Conservation (phyloP, 2,888 invertebrate species). For the Steinernema carpocapsae region DNA sequence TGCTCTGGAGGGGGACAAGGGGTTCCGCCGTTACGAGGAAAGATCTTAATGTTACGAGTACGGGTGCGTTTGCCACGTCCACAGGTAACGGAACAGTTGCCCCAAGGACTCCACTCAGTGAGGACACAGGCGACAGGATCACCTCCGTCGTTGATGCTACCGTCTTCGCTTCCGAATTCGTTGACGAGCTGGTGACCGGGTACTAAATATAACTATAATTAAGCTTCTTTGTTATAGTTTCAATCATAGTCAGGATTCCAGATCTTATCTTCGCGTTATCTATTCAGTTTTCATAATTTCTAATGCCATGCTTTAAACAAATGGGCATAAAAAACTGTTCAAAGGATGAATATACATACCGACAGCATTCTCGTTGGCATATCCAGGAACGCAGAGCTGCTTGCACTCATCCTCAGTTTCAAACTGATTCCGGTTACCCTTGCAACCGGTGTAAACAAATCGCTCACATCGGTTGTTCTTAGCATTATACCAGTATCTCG, state of each 20-base stretch:
- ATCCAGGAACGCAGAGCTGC: constrained; percentile 68
- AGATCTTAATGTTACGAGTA: constrained; percentile 56
- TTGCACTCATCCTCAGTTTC: constrained; percentile 70
- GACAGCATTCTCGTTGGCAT: constrained; percentile 56
- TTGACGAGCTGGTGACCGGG: constrained; percentile 62
- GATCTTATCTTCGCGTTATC: no score
- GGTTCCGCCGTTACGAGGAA: constrained; percentile 66
- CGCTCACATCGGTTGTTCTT: constrained; percentile 78
- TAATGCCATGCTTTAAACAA: no score
- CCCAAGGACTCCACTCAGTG: constrained; percentile 80
- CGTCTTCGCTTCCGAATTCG: constrained; percentile 56
- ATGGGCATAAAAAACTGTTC: no score
- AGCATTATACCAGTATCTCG: constrained; percentile 85
- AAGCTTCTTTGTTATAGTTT: not conserved
- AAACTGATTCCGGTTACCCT: constrained; percentile 70
- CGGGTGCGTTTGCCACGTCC: constrained; percentile 77
- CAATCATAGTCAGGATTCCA: no score
- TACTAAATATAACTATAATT: constrained; percentile 48
- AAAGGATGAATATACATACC: constrained; percentile 42
- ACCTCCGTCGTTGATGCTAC: constrained; percentile 61
- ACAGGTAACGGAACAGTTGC: constrained; percentile 82
- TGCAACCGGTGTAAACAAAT: constrained; percentile 86
- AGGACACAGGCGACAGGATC: constrained; percentile 76
- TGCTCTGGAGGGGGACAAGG: constrained; percentile 64
- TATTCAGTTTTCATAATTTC: no score